Base-by-base conservation (phyloP, 2,113 vertebrate species). In the Oenanthe melanoleuca region DNA sequence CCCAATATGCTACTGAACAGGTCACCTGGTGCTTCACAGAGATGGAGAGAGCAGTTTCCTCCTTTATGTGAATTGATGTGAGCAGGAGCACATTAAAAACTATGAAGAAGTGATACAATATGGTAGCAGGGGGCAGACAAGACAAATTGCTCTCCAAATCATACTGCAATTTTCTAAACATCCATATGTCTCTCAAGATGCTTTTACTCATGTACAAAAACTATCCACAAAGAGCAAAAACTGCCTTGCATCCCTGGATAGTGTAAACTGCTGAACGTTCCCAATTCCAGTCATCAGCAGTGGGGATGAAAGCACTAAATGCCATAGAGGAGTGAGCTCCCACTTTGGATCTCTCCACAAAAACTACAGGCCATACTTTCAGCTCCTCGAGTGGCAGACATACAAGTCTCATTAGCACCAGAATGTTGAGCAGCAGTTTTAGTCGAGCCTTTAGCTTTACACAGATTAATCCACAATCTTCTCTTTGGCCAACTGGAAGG, bases 351-450 rank as follows among this genome's bases (percentile, higher is more conserved):
- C 56, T 69, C 84, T 67, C 69, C 19, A 26, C 33, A 70, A 66
- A 90, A 93, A 44, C 92, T 91, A 6, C 72, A 57, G 92, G 95
- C 77, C 83, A 79, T 34, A 67, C 89, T 95, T 90, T 44, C 79
- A 86, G 89, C 92, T 89, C 65, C 89, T 94, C 18, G 0, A 89
- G 93, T 93, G 94, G 93, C 94, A 95, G 92, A 82, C 87, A 91
- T 59, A 83, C 92, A 94, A 94, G 85, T 93, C 94, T 95, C 92
- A 92, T 95, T 96, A 96, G 89, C 95, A 94, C 79, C 95, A 96
- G 94, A 96, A 97, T 71, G 93, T 49, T 88, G 93, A 97, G 86
- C 94, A 96, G 93, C 93, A 96, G 92, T 92, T 95, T 93, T 44
- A 95, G 66, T 73, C 2, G 0, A 94, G 94, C 60, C 79, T 96